Evolutionary conservation across 2,797 vertebrate species (phyloP), one percentile per base, ranked within the genome.

Genomic region (Merluccius polli): DNA sequence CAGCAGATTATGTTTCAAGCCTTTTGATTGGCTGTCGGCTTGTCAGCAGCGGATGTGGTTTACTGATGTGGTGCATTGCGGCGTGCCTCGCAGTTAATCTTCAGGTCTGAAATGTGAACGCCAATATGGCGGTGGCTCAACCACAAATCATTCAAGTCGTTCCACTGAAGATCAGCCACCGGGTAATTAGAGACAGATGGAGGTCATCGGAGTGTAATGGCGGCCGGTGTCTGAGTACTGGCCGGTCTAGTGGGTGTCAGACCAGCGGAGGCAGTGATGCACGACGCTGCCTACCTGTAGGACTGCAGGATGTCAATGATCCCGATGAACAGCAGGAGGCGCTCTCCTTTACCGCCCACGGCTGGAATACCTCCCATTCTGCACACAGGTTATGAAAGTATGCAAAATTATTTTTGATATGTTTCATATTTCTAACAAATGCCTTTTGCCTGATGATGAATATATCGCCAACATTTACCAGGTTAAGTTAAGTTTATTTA

Each of bases 311-410:
- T 99, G 87, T 99, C 98, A 27, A 99, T 99, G 71, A 99, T 97
- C 48, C 98, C 98, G 0, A 99, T 92, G 0, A 98, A 98, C 6
- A 99, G 93, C 36, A 99, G 93, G 18, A 99, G 94, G 18, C 90
- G 92, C 82, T 99, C 98, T 80, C 97, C 98, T 78, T 95, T 98
- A 31, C 94, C 91, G 0, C 95, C 94, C 77, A 96, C 93, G 0
- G 97, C 98, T 0, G 98, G 98, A 81, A 99, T 98, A 1, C 97
- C 98, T 0, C 98, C 98, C 98, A 99, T 98, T 73, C 98, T 99
- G 80, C 73, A 86, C 33, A 84, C 15, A 83, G 59, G 81, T 5
- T n/a, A 72, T 65, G 27, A 72, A 15, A 27, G 2, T 10, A 27
- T 38, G 10, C 33, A 7, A 7, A 2, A 10, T 13, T 44, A 16